phyloP scores from a whole-genome alignment of 30 jellyfish, hydroid and myxozoan species.

The Nemopilema nomurai region DNA sequence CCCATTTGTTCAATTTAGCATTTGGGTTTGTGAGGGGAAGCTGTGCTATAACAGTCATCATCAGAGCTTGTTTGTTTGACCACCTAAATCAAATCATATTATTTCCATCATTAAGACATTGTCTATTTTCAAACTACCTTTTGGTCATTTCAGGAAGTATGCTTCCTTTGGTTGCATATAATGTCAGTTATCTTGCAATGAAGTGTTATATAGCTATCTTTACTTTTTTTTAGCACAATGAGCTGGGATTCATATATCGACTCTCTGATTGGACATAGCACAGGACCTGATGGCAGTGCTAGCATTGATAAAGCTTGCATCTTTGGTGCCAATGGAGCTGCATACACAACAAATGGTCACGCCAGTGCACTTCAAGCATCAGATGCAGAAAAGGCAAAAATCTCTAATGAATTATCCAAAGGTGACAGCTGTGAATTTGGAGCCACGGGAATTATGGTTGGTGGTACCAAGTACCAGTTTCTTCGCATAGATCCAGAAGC shows the following conservation, averaged over 20 bases:
- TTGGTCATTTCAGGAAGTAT: no score
- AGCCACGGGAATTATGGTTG: conserved; percentile 70
- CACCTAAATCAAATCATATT: no score
- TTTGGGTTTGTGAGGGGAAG: no score
- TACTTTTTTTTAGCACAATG: conserved; percentile 55
- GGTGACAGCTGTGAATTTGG: conserved; percentile 23
- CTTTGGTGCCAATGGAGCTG: conserved; percentile 68
- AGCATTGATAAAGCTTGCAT: conserved; percentile 72
- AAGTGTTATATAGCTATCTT: no score
- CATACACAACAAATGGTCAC: conserved; percentile 76
- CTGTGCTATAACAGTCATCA: no score
- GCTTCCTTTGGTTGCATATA: no score
- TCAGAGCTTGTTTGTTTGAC: no score
- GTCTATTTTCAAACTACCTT: no score
- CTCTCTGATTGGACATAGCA: conserved; percentile 56
- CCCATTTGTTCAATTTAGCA: no score
- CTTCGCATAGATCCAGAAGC: conserved; percentile 53
- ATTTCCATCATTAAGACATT: no score
- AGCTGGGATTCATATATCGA: conserved; percentile 87
- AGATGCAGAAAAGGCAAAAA: conserved; percentile 41
- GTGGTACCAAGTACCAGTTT: conserved; percentile 79
- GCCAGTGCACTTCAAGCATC: conserved; percentile 42
- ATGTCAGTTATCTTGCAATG: no score
- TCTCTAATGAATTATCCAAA: conserved; percentile 33
- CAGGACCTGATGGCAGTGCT: conserved; percentile 19